Conservation (phyloP, 2,113 vertebrate species). For the Rafetus swinhoei region DNA sequence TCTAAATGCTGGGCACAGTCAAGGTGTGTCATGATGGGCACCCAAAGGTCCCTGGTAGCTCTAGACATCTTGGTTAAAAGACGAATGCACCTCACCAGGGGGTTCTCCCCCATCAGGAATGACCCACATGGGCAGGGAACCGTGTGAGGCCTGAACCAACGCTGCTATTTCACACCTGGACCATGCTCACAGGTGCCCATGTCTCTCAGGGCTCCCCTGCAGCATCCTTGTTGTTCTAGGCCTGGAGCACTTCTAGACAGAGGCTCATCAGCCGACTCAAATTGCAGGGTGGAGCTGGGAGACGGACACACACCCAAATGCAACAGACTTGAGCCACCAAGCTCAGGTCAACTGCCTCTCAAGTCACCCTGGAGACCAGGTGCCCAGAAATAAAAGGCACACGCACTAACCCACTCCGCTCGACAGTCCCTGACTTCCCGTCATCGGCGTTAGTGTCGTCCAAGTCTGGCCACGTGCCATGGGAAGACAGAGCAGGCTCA, state of each 20-base stretch:
- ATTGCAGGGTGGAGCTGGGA: not conserved
- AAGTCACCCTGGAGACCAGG: not conserved
- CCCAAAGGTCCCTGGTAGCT: not conserved
- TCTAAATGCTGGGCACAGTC: not conserved
- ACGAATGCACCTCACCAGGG: not conserved
- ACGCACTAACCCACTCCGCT: rapidly evolving
- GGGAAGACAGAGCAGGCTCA: not conserved
- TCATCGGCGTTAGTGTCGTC: not conserved
- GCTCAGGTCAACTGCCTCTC: rapidly evolving
- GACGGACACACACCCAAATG: rapidly evolving
- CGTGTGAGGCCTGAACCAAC: not conserved
- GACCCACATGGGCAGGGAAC: not conserved
- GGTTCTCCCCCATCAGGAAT: not conserved
- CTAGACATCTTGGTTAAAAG: not conserved
- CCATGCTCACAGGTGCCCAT: not conserved
- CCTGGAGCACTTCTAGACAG: not conserved
- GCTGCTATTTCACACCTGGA: not conserved
- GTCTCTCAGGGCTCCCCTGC: not conserved
- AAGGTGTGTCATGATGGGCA: not conserved
- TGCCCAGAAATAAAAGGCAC: not conserved
- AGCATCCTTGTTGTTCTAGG: not conserved
- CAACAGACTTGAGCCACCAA: rapidly evolving
- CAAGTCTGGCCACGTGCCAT: not conserved
- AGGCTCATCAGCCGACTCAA: not conserved
- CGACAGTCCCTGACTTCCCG: rapidly evolving